A percentile compares a stretch with the other conserved stretches of the same genome.
These are phyloP conservation scores for Cylloceria caligata DNA, from an alignment of 2,888 invertebrate species.

Conservation along the genomic window DNA sequence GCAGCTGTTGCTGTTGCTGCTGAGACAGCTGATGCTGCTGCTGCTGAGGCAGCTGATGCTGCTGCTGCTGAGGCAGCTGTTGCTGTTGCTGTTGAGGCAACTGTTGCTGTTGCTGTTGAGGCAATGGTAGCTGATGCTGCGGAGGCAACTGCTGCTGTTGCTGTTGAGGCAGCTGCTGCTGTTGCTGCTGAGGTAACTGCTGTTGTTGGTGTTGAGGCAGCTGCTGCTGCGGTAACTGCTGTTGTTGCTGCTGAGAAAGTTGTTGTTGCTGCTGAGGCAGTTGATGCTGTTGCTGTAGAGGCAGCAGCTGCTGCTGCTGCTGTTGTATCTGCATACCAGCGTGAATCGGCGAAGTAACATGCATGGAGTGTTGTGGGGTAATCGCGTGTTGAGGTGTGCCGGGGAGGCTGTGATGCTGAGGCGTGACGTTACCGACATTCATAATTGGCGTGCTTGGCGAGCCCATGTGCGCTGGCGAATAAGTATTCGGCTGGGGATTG, in stretches of 20 bases:
- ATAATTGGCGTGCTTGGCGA: conserved; percentile 78
- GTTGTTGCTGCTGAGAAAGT: conserved; percentile 50
- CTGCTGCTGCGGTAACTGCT: conserved; percentile 65
- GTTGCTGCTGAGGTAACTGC: background rate
- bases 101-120: conserved; percentile 36
- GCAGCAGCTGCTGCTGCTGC: conserved; percentile 57
- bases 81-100: conserved; percentile 53
- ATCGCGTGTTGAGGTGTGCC: conserved; percentile 74
- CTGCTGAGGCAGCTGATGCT: conserved; percentile 40
- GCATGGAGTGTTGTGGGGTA: conserved; percentile 75
- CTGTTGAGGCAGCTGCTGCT: conserved; percentile 64
- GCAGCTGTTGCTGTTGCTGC: too few relatives aligned
- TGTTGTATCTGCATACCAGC: conserved; percentile 73
- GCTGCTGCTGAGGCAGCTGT: conserved; percentile 44
- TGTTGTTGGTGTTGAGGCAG: too few relatives aligned
- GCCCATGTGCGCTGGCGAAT: conserved; percentile 82
- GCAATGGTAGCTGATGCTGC: too few relatives aligned
- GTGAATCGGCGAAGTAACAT: conserved; percentile 78
- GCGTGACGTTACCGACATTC: conserved; percentile 77
- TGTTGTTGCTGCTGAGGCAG: conserved; percentile 42
- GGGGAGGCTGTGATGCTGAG: conserved; percentile 75
- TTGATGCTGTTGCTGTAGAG: conserved; percentile 40
- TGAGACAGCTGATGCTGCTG: too few relatives aligned
- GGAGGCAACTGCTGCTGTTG: conserved; percentile 71
- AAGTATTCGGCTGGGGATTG: conserved; percentile 80